A percentile compares a stretch with the other conserved stretches of the same genome.
phyloP scores from a whole-genome alignment of 2,888 invertebrate genomes.

The Nymphalis polychloros region DNA sequence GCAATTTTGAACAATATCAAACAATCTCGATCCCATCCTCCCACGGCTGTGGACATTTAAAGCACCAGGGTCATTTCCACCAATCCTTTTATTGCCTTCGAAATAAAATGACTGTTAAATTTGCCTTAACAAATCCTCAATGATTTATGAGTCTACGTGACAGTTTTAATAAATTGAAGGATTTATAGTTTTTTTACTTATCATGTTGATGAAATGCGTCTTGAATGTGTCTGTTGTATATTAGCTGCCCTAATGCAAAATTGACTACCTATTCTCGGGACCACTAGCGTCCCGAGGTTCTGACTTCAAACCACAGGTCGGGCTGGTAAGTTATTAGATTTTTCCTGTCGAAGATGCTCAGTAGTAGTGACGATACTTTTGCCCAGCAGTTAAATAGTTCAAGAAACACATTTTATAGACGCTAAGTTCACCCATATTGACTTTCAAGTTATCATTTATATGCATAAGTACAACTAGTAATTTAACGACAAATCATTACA shows the following conservation, averaged over 20 bases:
- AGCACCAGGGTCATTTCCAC: slow-evolving; percentile 34
- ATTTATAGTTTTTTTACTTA: background rate
- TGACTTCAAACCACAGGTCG: too few species aligned
- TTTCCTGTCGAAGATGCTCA: too few species aligned
- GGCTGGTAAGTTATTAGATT: too few species aligned
- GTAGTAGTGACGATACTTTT: too few species aligned
- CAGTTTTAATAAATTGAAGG: slow-evolving; percentile 4
- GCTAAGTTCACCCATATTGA: too few species aligned
- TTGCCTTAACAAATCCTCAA: slow-evolving; percentile 12
- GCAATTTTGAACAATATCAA: slow-evolving; percentile 39
- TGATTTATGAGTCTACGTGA: slow-evolving; percentile 28
- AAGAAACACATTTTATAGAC: too few species aligned
- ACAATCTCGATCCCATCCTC: slow-evolving; percentile 34
- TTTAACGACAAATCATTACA: too few species aligned
- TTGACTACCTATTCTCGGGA: too few species aligned
- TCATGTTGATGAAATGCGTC: background rate
- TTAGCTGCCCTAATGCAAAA: background rate
- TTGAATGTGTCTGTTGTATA: background rate
- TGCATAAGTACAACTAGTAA: too few species aligned
- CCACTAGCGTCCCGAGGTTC: too few species aligned
- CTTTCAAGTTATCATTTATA: too few species aligned
- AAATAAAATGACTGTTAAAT: slow-evolving; percentile 22
- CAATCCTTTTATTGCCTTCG: slow-evolving; percentile 30
- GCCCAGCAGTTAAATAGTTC: too few species aligned
- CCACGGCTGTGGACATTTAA: slow-evolving; percentile 37